Evolutionary conservation across 2,113 vertebrate genomes (phyloP).

Genomic region (Eulemur rufifrons): DNA sequence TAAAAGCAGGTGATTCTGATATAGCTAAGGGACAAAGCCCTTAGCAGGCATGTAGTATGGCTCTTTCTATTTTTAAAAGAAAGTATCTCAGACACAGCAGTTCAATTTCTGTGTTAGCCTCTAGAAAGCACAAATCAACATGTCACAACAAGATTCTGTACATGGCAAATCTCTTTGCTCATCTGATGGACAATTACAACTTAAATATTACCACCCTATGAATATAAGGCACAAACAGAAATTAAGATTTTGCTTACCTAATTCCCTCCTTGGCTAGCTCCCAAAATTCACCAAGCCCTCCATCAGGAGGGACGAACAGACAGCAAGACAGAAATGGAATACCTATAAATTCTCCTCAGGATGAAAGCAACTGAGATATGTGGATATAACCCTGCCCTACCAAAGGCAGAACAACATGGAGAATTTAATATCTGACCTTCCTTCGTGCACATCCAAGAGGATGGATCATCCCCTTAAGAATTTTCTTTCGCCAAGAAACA

Average conservation of each 20-base stretch:
- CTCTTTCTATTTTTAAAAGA: slow-evolving; percentile 49
- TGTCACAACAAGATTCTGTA: slow-evolving; percentile 12
- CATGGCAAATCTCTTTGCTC: neutral
- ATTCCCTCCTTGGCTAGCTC: slow-evolving; percentile 56
- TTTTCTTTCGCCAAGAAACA: slow-evolving; percentile 70
- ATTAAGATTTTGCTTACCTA: slow-evolving; percentile 63
- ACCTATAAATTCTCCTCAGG: neutral
- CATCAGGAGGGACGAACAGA: slow-evolving; percentile 34
- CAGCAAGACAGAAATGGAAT: slow-evolving; percentile 7
- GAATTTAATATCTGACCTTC: slow-evolving; percentile 11
- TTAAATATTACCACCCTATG: slow-evolving; percentile 26
- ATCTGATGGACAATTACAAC: slow-evolving; percentile 28
- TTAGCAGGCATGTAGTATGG: neutral
- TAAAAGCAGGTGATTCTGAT: slow-evolving; percentile 15
- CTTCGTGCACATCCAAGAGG: slow-evolving; percentile 15
- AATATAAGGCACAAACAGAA: slow-evolving; percentile 46
- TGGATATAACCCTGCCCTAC: neutral
- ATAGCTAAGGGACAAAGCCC: neutral
- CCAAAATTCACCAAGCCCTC: slow-evolving; percentile 45
- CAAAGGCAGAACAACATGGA: neutral
- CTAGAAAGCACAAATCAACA: slow-evolving; percentile 52
- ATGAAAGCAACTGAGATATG: neutral
- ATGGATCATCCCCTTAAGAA: slow-evolving; percentile 49
- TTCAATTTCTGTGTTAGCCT: slow-evolving; percentile 25
- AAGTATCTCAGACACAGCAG: neutral